Conservation (phyloP, 2,113 vertebrate genomes). For the Hippocampus barbouri region DNA sequence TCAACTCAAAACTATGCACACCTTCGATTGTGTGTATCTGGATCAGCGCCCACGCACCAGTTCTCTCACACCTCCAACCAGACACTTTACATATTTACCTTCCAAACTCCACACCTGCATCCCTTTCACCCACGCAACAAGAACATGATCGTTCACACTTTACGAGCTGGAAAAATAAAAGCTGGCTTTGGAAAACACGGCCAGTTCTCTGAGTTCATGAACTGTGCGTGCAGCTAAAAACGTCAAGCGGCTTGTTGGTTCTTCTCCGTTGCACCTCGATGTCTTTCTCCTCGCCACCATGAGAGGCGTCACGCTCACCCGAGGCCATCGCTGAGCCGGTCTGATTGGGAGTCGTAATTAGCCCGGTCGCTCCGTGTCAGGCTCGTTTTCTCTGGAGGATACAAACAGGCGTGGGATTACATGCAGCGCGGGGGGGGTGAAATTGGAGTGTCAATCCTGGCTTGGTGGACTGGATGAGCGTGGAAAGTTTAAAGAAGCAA, state of each 20-base stretch:
- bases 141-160: slow-evolving; percentile 60
- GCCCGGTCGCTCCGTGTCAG: slow-evolving; percentile 60
- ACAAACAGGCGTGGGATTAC: slow-evolving; percentile 51
- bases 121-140: slow-evolving; percentile 40
- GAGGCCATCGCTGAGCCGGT: slow-evolving; percentile 53
- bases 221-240: slow-evolving; percentile 59
- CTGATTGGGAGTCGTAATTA: slow-evolving; percentile 71
- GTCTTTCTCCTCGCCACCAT: slow-evolving; percentile 56
- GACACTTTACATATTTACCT: slow-evolving; percentile 57
- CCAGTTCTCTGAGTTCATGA: slow-evolving; percentile 42
- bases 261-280: slow-evolving; percentile 58
- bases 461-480: slow-evolving; percentile 28
- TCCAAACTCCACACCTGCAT: slow-evolving; percentile 58
- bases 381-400: slow-evolving; percentile 48
- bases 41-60: slow-evolving; percentile 24
- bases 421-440: slow-evolving; percentile 28
- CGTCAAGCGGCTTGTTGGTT: slow-evolving; percentile 53
- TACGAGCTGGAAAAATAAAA: slow-evolving; percentile 40
- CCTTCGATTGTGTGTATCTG: slow-evolving; percentile 11
- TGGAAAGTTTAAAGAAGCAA: not conserved
- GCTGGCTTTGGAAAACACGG: slow-evolving; percentile 20
- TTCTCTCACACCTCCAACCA: slow-evolving; percentile 60
- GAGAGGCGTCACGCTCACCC: slow-evolving; percentile 28
- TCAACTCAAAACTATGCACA: slow-evolving; percentile 13
- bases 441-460: slow-evolving; percentile 49